Evolutionary conservation across 1,140 invertebrate genomes (phyloP).

Genomic region (Pseudomyrmex flavicornis): DNA sequence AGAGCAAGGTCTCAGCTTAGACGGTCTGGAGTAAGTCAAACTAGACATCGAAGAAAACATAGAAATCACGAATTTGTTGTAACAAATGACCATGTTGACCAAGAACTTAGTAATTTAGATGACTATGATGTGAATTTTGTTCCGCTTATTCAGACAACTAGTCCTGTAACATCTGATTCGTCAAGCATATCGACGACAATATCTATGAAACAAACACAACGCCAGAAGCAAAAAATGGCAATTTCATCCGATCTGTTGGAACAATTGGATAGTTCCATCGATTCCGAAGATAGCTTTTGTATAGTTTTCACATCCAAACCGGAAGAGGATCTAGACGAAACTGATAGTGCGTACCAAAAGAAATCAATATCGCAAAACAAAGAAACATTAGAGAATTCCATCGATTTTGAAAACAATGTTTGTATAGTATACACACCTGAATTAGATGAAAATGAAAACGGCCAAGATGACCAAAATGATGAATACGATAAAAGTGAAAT

Average conservation of each 20-base stretch:
- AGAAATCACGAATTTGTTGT: slow-evolving; percentile 65
- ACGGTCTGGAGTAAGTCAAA: slow-evolving; percentile 77
- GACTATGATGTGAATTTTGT: slow-evolving; percentile 6
- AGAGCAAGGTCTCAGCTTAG: slow-evolving; percentile 74
- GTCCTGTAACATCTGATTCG: slow-evolving; percentile 24
- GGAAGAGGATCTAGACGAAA: slow-evolving; percentile 43
- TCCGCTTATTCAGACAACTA: background rate
- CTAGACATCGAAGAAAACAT: slow-evolving; percentile 73
- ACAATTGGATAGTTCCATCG: slow-evolving; percentile 79
- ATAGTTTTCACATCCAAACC: background rate
- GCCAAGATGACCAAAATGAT: too few species aligned
- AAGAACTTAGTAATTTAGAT: background rate
- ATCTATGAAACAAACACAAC: slow-evolving; percentile 19
- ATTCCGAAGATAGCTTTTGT: slow-evolving; percentile 78
- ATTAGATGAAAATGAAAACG: slow-evolving; percentile 51
- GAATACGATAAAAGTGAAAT: too few species aligned
- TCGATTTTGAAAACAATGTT: slow-evolving; percentile 80
- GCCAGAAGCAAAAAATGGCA: slow-evolving; percentile 2
- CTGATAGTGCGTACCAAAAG: slow-evolving; percentile 27
- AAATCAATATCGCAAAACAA: slow-evolving; percentile 72
- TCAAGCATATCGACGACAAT: slow-evolving; percentile 52
- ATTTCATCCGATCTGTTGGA: slow-evolving; percentile 42
- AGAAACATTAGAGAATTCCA: slow-evolving; percentile 79
- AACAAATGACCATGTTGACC: slow-evolving; percentile 62
- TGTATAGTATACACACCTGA: slow-evolving; percentile 79